These are phyloP conservation scores for Gallinago jamesoni DNA, from an alignment of 2,113 vertebrate species.

Conservation along the genomic window DNA sequence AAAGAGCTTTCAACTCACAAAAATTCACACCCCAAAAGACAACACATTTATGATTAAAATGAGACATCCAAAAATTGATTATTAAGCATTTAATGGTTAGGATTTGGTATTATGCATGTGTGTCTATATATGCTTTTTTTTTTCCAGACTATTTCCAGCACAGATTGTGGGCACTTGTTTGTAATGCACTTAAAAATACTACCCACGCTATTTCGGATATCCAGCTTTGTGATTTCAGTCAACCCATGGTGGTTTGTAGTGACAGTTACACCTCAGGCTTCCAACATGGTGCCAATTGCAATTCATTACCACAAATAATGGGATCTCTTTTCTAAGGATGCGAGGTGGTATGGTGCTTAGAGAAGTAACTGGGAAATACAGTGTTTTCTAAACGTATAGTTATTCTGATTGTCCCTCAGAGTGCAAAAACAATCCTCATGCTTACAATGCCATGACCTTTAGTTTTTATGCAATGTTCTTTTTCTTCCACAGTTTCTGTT, in stretches of 20 bases:
- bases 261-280: neutral
- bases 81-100: neutral
- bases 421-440: neutral
- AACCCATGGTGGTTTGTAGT: neutral
- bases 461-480: constrained; percentile 65
- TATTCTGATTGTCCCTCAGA: neutral
- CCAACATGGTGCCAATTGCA: neutral
- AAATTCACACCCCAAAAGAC: neutral
- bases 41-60: neutral
- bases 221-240: neutral
- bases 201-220: neutral
- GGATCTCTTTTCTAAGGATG: neutral
- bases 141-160: neutral
- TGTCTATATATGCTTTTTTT: neutral
- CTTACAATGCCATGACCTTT: neutral
- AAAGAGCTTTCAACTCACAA: neutral
- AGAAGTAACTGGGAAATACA: neutral
- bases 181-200: neutral
- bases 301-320: neutral
- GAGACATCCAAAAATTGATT: neutral
- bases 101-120: neutral
- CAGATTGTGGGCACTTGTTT: neutral
- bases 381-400: neutral
- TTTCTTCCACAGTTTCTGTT: constrained; percentile 92
- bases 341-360: neutral